Percentiles rank a stretch among this genome's conserved stretches.
Evolutionary conservation across 2,113 vertebrate species (phyloP).

Genomic region (Pterophyllum scalare): DNA sequence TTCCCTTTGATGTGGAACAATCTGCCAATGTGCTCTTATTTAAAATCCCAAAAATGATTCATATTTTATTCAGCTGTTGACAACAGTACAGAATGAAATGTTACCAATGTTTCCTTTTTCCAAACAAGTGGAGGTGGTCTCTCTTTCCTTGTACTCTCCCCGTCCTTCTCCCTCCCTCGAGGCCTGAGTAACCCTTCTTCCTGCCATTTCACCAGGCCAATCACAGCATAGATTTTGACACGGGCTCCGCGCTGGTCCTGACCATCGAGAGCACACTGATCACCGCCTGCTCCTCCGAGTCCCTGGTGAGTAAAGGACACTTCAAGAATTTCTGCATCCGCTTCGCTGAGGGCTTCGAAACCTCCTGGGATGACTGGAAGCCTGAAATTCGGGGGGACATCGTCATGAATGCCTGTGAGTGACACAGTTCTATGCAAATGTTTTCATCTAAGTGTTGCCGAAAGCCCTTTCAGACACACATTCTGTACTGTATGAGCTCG

Average conservation of each 20-base stretch:
- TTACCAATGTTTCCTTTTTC: slow-evolving; percentile 35
- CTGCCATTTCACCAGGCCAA: slow-evolving; percentile 83
- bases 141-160: background rate
- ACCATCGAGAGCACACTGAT: slow-evolving; percentile 98
- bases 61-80: background rate
- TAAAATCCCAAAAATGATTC: background rate
- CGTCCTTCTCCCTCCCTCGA: background rate
- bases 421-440: background rate
- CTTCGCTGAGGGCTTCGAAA: slow-evolving; percentile 98
- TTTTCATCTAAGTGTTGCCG: background rate
- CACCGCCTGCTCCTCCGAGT: slow-evolving; percentile 98
- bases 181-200: slow-evolving; percentile 17
- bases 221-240: slow-evolving; percentile 93
- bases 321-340: slow-evolving; percentile 99
- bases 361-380: slow-evolving; percentile 99
- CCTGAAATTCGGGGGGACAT: slow-evolving; percentile 92
- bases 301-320: slow-evolving; percentile 98
- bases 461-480: background rate
- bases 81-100: slow-evolving; percentile 38
- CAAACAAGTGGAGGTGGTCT: slow-evolving; percentile 30
- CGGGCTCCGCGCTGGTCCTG: slow-evolving; percentile 95
- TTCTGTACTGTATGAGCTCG: background rate
- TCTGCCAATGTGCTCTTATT: background rate
- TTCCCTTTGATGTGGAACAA: background rate
- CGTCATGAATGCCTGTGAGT: slow-evolving; percentile 99